phyloP scores from a whole-genome alignment of 1,140 invertebrate species.

The Sycobia sp. region DNA sequence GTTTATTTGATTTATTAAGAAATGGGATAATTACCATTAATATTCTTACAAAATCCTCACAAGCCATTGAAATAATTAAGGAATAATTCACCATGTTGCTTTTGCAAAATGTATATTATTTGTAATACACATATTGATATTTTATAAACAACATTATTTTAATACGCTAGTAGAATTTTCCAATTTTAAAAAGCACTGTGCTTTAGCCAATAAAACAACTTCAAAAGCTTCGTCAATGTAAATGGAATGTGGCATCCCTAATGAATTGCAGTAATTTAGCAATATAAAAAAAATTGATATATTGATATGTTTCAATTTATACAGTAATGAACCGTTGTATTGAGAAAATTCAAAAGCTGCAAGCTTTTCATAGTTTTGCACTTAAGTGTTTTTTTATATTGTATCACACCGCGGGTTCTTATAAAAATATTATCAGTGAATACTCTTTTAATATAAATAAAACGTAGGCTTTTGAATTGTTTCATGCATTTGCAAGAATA shows the following conservation, averaged over 20 bases:
- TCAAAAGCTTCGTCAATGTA: conserved; percentile 62
- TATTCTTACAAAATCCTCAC: neutral
- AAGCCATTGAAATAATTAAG: conserved; percentile 27
- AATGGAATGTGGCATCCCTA: conserved; percentile 62
- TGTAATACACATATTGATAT: conserved; percentile 37
- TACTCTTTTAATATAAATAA: neutral
- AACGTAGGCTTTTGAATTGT: neutral
- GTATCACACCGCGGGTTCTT: too few relatives aligned
- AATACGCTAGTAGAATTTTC: conserved; percentile 44
- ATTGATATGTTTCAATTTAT: too few relatives aligned
- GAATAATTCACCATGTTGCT: conserved; percentile 49
- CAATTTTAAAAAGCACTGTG: conserved; percentile 52
- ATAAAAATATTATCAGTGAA: too few relatives aligned
- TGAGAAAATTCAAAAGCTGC: too few relatives aligned
- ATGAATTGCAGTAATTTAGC: conserved; percentile 60
- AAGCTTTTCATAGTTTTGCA: too few relatives aligned
- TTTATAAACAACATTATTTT: conserved; percentile 44
- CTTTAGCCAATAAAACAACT: conserved; percentile 52
- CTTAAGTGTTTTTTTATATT: conserved; percentile 21
- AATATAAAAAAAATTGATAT: conserved; percentile 14
- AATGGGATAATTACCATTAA: too few relatives aligned
- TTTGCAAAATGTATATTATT: conserved; percentile 50
- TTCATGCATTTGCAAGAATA: neutral
- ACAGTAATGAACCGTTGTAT: too few relatives aligned
- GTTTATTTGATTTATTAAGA: too few relatives aligned